Evolutionary conservation across 1,140 invertebrate species (phyloP).

Genomic region (Oryzaephilus surinamensis): DNA sequence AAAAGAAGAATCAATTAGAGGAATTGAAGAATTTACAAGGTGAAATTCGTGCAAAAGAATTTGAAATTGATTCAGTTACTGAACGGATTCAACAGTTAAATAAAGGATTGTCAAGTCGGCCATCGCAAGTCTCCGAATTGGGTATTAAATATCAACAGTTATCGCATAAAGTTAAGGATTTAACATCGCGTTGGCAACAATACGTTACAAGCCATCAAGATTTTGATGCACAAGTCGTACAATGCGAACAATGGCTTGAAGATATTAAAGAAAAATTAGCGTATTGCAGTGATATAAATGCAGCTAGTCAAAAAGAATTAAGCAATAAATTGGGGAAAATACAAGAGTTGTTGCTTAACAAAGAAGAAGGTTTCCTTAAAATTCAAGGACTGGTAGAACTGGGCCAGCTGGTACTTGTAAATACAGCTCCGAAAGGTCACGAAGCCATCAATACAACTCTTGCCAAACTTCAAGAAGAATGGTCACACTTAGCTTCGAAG

Average conservation of each 20-base stretch:
- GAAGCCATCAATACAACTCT: constrained; percentile 69
- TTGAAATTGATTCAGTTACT: constrained; percentile 86
- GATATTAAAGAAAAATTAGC: constrained; percentile 74
- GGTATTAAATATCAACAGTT: constrained; percentile 85
- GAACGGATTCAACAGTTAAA: constrained; percentile 80
- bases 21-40: constrained; percentile 70
- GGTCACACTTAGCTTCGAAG: constrained; percentile 74
- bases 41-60: constrained; percentile 79
- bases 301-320: constrained; percentile 72
- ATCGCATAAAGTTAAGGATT: constrained; percentile 80
- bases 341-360: constrained; percentile 73
- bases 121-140: constrained; percentile 73
- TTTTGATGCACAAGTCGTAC: constrained; percentile 68
- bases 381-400: constrained; percentile 78
- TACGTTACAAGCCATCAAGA: constrained; percentile 84
- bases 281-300: constrained; percentile 71
- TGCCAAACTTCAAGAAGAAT: constrained; percentile 81
- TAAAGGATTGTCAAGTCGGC: constrained; percentile 53
- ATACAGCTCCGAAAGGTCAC: constrained; percentile 81
- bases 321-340: constrained; percentile 76
- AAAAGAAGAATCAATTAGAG: constrained; percentile 79
- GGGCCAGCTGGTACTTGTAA: constrained; percentile 84
- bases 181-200: constrained; percentile 82
- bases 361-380: constrained; percentile 85
- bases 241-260: constrained; percentile 75